Evolutionary conservation across 2,113 vertebrate species (phyloP).

Genomic region (Pseudorasbora parva): DNA sequence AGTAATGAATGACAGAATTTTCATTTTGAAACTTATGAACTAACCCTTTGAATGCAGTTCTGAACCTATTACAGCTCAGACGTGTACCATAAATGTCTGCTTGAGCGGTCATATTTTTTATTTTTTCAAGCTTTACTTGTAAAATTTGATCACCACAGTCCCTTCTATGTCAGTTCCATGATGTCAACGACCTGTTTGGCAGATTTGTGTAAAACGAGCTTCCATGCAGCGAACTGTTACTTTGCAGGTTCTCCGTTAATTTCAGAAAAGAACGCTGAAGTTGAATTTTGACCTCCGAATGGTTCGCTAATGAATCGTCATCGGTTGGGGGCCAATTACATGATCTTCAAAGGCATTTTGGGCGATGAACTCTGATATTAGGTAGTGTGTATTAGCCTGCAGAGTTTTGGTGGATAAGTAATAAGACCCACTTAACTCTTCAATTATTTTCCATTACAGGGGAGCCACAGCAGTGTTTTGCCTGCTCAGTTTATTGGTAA

Average conservation of each 20-base stretch:
- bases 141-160: neutral
- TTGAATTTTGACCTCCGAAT: constrained; percentile 82
- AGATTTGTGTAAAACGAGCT: neutral
- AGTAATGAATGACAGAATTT: too few relatives aligned
- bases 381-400: constrained; percentile 69
- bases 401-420: constrained; percentile 79
- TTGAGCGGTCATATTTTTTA: neutral
- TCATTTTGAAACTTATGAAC: too few relatives aligned
- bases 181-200: neutral
- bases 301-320: constrained; percentile 89
- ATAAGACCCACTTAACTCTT: constrained; percentile 85
- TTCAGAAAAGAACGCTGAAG: constrained; percentile 74
- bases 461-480: constrained; percentile 78
- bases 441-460: constrained; percentile 85
- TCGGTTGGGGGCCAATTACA: constrained; percentile 88
- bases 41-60: neutral
- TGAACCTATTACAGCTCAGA: neutral
- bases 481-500: constrained; percentile 82
- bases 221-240: neutral
- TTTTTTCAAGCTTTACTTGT: neutral
- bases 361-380: constrained; percentile 79
- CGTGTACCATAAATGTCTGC: neutral
- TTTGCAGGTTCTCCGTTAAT: neutral
- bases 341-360: constrained; percentile 87
- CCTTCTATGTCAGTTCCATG: neutral